Base-by-base conservation (phyloP, 2,888 invertebrate species). In the Callimorpha dominula region DNA sequence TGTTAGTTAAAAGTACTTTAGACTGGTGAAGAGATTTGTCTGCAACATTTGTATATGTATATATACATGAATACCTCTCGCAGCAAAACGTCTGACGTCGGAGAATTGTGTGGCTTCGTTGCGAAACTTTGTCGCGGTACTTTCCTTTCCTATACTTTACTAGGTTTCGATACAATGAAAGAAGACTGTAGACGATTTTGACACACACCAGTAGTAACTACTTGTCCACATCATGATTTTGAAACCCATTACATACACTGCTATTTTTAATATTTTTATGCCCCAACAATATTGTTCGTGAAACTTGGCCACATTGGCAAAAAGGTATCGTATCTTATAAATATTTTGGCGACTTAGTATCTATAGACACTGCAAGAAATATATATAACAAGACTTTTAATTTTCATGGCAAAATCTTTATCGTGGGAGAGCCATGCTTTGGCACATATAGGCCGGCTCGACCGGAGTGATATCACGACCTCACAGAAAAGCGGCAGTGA, bases 281-380 rank as follows among this genome's bases (percentile, higher is more conserved):
- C 20, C 5, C 9, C 43, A 70, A 60, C 46, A 65, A 60, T 60
- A 65, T 31, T 50, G n/a, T 15, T 65, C 49, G 40, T 69, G 12
- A 49, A 66, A 15, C 17, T 12, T 31, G n/a, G 54, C 54, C 57
- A n/a, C n/a, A n/a, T n/a, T n/a, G n/a, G n/a, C n/a, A n/a, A n/a
- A n/a, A n/a, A n/a, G n/a, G n/a, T n/a, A n/a, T n/a, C n/a, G n/a
- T n/a, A n/a, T n/a, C n/a, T n/a, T n/a, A n/a, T n/a, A n/a, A n/a
- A n/a, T n/a, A n/a, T n/a, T n/a, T n/a, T n/a, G n/a, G n/a, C n/a
- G n/a, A n/a, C n/a, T n/a, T n/a, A n/a, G n/a, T n/a, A n/a, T n/a
- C n/a, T n/a, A n/a, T n/a, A n/a, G n/a, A n/a, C n/a, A n/a, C n/a
- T n/a, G n/a, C n/a, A n/a, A n/a, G n/a, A n/a, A n/a, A n/a, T n/a